Percentiles rank a stretch among this genome's conserved stretches.
Conservation (phyloP, 2,113 vertebrate genomes). For the Hoplias malabaricus region DNA sequence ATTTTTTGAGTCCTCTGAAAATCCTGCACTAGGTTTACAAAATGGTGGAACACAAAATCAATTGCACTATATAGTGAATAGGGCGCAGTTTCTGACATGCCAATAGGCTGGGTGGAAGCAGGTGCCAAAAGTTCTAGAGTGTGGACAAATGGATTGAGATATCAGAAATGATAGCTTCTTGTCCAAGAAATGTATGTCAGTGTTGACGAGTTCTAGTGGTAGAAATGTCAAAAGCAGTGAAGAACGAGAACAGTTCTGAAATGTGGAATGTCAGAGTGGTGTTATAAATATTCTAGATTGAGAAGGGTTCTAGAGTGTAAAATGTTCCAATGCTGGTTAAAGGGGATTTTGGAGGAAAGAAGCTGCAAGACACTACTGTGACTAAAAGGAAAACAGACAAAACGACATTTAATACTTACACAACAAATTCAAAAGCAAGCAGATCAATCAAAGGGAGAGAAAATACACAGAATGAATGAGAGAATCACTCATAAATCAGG, state of each 20-base stretch:
- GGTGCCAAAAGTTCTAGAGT: neutral
- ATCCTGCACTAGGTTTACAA: too few species aligned
- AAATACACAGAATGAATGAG: constrained; percentile 61
- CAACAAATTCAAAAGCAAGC: constrained; percentile 71
- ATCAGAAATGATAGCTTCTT: too few species aligned
- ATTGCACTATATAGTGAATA: too few species aligned
- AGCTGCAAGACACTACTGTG: constrained; percentile 52
- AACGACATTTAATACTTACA: constrained; percentile 65
- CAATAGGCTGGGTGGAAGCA: too few species aligned
- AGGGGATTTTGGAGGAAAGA: neutral
- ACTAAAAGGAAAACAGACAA: constrained; percentile 36
- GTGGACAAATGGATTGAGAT: too few species aligned
- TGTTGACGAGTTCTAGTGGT: neutral
- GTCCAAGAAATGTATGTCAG: neutral
- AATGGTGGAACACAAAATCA: too few species aligned
- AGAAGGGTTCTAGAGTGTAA: neutral
- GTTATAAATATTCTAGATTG: neutral
- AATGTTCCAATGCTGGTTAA: neutral
- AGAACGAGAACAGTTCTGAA: too few species aligned
- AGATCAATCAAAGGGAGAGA: constrained; percentile 67
- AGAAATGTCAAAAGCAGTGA: too few species aligned
- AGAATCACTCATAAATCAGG: neutral
- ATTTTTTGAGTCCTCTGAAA: too few species aligned
- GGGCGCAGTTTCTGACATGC: too few species aligned
- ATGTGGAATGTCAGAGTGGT: neutral